Base-by-base conservation (phyloP, 2,888 invertebrate genomes). In the Nematopogon swammerdamellus region DNA sequence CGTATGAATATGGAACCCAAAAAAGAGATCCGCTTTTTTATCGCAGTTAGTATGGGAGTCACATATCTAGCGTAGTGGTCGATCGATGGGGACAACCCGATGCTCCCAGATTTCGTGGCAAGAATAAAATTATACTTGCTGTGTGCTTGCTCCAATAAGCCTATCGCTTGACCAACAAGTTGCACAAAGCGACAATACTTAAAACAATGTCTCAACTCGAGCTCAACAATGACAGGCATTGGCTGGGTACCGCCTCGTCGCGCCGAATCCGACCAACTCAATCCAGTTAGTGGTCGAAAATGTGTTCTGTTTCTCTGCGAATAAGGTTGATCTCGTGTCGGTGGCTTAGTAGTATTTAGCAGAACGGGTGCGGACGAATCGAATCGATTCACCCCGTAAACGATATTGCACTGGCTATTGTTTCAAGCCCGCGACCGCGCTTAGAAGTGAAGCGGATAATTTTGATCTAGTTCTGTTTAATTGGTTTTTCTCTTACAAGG, bases 131-230 rank as follows among this genome's bases (percentile, higher is more conserved):
- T 58, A 63, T 60, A 59, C n/a, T n/a, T n/a, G n/a, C n/a, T n/a
- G 67, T 62, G 36, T 14, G 36, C 61, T 69, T 68, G 76, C 73
- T 76, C 76, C 75, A 76, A 72, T 76, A 76, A 77, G 64, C 65
- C 61, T 61, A 63, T 63, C 68, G 67, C 63, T 73, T 65, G 65
- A 68, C 68, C 68, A 75, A 76, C 66, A 55, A 58, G 57, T 51
- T 48, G 53, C 36, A 36, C 36, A 36, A 36, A 36, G 11, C 36
- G 36, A 14, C 36, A 36, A 14, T 36, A 14, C 11, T 14, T 36
- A 4, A 36, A 36, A 14, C 36, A 36, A 14, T 36, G 36, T 36
- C 36, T 36, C 36, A 36, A 36, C 36, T 36, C n/a, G 3, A 14
- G 4, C 25, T 25, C 4, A 14, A 36, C 36, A 36, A 36, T 36